A percentile compares a stretch with the other conserved stretches of the same genome.
These are phyloP conservation scores for Australoheros scitulus DNA, from an alignment of 2,113 vertebrate genomes.

Conservation along the genomic window DNA sequence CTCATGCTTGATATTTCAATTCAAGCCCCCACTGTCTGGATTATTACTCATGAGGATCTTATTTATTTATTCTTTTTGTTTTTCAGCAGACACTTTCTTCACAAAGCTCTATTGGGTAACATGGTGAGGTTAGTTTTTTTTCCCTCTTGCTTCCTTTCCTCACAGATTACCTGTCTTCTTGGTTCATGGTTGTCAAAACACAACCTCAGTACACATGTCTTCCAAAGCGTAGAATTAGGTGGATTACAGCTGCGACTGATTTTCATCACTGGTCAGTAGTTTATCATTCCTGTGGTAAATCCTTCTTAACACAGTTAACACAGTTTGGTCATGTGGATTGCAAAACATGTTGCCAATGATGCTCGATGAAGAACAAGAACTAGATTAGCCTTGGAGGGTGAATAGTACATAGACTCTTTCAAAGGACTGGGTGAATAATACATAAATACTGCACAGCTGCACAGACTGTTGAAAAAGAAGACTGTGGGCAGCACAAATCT, in stretches of 20 bases:
- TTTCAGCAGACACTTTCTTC: constrained; percentile 66
- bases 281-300: constrained; percentile 72
- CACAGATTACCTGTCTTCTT: constrained; percentile 54
- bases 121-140: constrained; percentile 40
- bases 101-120: constrained; percentile 68
- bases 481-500: constrained; percentile 27
- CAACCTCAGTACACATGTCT: constrained; percentile 37
- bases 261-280: constrained; percentile 73
- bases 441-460: constrained; percentile 50
- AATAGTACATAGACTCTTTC: constrained; percentile 34
- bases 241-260: constrained; percentile 73
- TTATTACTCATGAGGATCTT: constrained; percentile 59
- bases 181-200: constrained; percentile 29
- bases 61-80: constrained; percentile 55
- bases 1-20: constrained; percentile 52
- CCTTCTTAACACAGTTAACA: constrained; percentile 73
- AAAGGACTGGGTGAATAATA: constrained; percentile 60
- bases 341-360: constrained; percentile 56
- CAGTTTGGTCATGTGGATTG: constrained; percentile 70
- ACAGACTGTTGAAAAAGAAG: constrained; percentile 34
- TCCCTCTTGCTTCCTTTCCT: constrained; percentile 25
- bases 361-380: constrained; percentile 53
- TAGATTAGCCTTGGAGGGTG: constrained; percentile 53
- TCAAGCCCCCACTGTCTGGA: constrained; percentile 44
- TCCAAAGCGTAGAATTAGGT: constrained; percentile 60